Evolutionary conservation across 92 coral and sea anemone genomes (phyloP).

Genomic region (Palythoa grandis): DNA sequence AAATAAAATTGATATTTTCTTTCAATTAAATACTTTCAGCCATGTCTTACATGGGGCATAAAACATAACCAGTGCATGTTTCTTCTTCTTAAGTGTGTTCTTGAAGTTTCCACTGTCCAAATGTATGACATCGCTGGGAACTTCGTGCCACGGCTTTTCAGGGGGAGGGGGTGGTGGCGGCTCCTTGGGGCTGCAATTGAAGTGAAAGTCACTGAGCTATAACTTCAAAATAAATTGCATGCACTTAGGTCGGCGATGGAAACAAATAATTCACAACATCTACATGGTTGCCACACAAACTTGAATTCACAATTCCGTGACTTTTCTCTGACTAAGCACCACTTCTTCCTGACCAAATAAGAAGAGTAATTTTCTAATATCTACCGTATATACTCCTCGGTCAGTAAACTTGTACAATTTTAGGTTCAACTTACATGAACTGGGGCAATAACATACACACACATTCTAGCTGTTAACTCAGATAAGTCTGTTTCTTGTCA

Average conservation of each 20-base stretch:
- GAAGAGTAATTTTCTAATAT: too few relatives aligned
- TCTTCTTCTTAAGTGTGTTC: slow-evolving; percentile 89
- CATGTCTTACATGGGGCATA: slow-evolving; percentile 95
- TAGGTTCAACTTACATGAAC: too few relatives aligned
- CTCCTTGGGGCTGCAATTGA: slow-evolving; percentile 84
- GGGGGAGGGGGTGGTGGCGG: slow-evolving; percentile 99
- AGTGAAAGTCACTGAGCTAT: neutral
- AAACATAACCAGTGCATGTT: slow-evolving; percentile 97
- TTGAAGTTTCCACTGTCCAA: slow-evolving; percentile 84
- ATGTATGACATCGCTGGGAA: slow-evolving; percentile 79
- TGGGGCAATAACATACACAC: too few relatives aligned
- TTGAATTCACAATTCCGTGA: neutral
- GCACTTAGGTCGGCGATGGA: neutral
- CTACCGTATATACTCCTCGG: too few relatives aligned
- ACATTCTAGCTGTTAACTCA: too few relatives aligned
- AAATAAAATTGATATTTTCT: neutral
- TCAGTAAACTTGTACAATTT: too few relatives aligned
- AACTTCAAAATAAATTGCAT: neutral
- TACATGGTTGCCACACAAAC: neutral
- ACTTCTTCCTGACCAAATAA: too few relatives aligned
- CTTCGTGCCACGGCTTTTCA: slow-evolving; percentile 94
- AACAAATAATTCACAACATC: neutral
- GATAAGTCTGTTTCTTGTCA: too few relatives aligned
- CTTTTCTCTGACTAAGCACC: neutral
- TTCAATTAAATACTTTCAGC: neutral